Conservation (phyloP, 2,113 vertebrate species). For the Gobiocypris rarus region DNA sequence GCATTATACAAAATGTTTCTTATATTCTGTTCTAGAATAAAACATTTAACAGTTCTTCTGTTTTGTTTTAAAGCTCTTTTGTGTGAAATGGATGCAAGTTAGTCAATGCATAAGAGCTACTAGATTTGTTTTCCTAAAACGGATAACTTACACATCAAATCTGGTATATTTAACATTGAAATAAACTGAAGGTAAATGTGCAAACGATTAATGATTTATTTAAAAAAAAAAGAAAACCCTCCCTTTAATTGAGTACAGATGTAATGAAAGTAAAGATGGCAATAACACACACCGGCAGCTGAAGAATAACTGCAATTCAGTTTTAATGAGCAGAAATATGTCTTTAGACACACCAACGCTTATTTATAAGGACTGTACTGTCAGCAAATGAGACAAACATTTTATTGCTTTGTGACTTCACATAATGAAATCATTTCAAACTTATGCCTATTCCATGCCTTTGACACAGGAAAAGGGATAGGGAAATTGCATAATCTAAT, state of each 20-base stretch:
- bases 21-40: not conserved
- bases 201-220: not conserved
- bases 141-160: not conserved
- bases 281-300: not conserved
- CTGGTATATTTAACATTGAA: not conserved
- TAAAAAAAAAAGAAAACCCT: not conserved
- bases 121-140: not conserved
- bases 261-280: not conserved
- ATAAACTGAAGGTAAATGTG: not conserved
- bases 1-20: not conserved
- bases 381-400: not conserved
- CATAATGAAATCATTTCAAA: not conserved
- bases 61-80: not conserved
- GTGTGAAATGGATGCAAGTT: not conserved
- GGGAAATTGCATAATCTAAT: not conserved
- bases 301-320: constrained; percentile 2
- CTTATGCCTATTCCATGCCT: not conserved
- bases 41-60: not conserved
- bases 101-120: not conserved
- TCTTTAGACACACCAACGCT: not conserved
- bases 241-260: not conserved
- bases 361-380: not conserved
- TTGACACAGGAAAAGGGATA: not conserved
- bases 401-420: not conserved
- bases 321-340: not conserved